Evolutionary conservation across 2,888 invertebrate species (phyloP).

Genomic region (Drosophila paracracens): DNA sequence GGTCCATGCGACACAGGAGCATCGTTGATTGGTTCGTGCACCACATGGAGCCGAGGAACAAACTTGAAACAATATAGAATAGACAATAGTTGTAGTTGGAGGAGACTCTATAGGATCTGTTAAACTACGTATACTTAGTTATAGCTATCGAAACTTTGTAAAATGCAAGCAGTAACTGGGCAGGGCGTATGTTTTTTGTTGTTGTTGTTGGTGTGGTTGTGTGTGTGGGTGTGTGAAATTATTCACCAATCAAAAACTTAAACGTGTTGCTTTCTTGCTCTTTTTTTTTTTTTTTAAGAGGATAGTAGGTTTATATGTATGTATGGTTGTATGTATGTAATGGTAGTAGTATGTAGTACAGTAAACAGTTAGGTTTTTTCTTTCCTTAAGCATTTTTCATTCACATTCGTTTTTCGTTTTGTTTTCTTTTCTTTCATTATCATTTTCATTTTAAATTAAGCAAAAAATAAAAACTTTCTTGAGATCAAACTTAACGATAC

Average conservation of each 20-base stretch:
- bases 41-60: conserved; percentile 70
- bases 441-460: conserved; percentile 66
- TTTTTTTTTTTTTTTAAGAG: conserved; percentile 20
- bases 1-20: conserved; percentile 60
- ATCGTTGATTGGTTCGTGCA: conserved; percentile 1
- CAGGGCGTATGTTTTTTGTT: conserved; percentile 3
- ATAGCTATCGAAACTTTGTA: conserved; percentile 64
- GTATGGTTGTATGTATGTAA: conserved; percentile 47
- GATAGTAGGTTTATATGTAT: conserved; percentile 57
- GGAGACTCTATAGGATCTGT: conserved; percentile 17
- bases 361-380: conserved; percentile 68
- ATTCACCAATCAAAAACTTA: conserved; percentile 63
- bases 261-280: conserved; percentile 39
- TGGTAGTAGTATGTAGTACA: conserved; percentile 73
- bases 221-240: conserved; percentile 21
- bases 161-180: conserved; percentile 47
- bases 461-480: conserved; percentile 76
- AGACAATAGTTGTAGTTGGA: conserved; percentile 17
- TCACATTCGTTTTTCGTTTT: conserved; percentile 28
- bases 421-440: conserved; percentile 32
- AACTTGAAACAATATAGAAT: conserved; percentile 25
- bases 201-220: conserved; percentile 6
- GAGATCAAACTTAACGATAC: conserved; percentile 81
- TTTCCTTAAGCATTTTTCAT: conserved; percentile 55
- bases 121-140: conserved; percentile 28